These are phyloP conservation scores for Acanthosepion pharaonis DNA, from an alignment of 2,888 invertebrate genomes.

Conservation along the genomic window DNA sequence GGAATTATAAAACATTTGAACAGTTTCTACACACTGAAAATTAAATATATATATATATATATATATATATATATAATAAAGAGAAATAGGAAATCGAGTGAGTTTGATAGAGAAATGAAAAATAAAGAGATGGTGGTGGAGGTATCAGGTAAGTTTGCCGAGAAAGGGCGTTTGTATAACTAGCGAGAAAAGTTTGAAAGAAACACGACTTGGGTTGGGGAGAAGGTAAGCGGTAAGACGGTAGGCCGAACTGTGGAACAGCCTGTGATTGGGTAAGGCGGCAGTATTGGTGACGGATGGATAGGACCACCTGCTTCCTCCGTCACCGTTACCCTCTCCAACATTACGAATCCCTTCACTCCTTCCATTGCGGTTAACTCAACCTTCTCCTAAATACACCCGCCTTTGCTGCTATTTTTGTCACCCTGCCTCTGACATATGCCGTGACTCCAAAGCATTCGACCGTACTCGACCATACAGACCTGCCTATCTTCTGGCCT, in stretches of 20 bases:
- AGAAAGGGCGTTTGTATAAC: not conserved
- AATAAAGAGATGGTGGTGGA: accelerated
- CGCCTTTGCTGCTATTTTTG: not conserved
- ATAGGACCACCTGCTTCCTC: not conserved
- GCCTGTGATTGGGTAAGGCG: not conserved
- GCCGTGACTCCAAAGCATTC: not conserved
- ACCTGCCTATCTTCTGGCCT: not conserved
- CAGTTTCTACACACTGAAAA: too few species aligned
- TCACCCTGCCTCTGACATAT: not conserved
- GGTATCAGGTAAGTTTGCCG: not conserved
- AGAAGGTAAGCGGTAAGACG: not conserved
- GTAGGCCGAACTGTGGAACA: too few species aligned
- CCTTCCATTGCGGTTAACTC: not conserved
- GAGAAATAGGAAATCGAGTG: too few species aligned
- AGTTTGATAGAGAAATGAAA: not conserved
- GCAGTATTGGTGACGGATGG: not conserved
- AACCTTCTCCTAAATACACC: not conserved
- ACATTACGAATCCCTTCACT: not conserved
- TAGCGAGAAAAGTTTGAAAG: not conserved
- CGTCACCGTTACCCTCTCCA: not conserved
- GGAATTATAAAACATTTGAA: too few species aligned
- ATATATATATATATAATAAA: too few species aligned
- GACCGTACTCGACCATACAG: not conserved
- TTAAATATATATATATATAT: too few species aligned
- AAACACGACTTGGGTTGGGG: not conserved